Evolutionary conservation across 2,797 vertebrate genomes (phyloP).

Genomic region (Champsocephalus gunnari): DNA sequence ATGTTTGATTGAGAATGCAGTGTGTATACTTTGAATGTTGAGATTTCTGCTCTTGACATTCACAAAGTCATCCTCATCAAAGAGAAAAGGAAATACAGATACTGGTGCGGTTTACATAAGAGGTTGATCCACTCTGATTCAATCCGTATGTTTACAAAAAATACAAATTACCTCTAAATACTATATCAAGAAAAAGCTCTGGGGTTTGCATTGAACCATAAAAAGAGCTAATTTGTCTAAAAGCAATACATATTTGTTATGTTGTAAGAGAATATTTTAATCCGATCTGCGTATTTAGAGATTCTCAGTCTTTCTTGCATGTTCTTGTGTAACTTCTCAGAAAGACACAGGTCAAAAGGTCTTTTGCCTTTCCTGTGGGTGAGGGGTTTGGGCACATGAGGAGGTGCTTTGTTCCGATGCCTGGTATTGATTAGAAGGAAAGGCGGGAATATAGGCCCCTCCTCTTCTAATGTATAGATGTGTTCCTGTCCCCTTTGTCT

Average conservation of each 20-base stretch:
- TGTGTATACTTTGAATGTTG: conserved; percentile 5
- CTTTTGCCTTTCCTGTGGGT: too few relatives aligned
- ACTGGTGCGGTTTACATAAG: neutral
- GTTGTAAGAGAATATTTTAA: too few relatives aligned
- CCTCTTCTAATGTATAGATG: too few relatives aligned
- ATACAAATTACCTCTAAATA: conserved; percentile 10
- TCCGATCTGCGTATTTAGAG: too few relatives aligned
- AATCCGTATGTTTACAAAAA: conserved; percentile 23
- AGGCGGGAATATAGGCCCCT: too few relatives aligned
- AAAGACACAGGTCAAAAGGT: too few relatives aligned
- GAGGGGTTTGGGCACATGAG: too few relatives aligned
- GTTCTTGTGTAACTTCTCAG: too few relatives aligned
- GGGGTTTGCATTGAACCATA: conserved; percentile 24
- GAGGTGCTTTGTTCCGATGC: too few relatives aligned
- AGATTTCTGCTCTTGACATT: conserved; percentile 30
- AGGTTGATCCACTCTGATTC: conserved; percentile 24
- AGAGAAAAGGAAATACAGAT: conserved; percentile 26
- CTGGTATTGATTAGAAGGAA: too few relatives aligned
- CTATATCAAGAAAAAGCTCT: conserved; percentile 27
- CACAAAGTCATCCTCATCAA: conserved; percentile 34
- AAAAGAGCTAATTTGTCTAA: conserved; percentile 23
- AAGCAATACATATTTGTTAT: conserved; percentile 29
- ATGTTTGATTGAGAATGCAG: conserved; percentile 22
- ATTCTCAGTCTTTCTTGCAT: too few relatives aligned
- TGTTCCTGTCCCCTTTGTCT: too few relatives aligned